Evolutionary conservation across 2,113 vertebrate genomes (phyloP).

Genomic region (Grantiella picta): DNA sequence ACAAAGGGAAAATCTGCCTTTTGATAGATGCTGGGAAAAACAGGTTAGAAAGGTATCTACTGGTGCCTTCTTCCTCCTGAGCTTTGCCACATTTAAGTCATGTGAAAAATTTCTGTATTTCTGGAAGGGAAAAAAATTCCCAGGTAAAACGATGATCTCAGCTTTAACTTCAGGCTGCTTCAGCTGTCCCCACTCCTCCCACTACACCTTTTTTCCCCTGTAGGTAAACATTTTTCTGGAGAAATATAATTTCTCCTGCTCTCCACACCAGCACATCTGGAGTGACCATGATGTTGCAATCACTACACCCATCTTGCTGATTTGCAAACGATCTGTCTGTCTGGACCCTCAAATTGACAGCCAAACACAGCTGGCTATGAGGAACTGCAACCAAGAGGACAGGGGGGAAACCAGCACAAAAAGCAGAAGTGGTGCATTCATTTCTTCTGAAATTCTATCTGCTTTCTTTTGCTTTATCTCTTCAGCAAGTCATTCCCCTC

Average conservation of each 20-base stretch:
- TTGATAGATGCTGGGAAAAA: not conserved
- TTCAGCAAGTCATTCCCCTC: not conserved
- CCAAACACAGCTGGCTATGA: not conserved
- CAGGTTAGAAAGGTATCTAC: not conserved
- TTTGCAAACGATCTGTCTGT: not conserved
- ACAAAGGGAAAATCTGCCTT: not conserved
- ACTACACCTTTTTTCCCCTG: not conserved
- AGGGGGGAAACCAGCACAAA: not conserved
- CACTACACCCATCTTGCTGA: fast-evolving
- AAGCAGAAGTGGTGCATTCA: not conserved
- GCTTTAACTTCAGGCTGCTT: not conserved
- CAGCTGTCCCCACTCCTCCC: not conserved
- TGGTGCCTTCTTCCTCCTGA: not conserved
- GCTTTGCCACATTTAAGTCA: not conserved
- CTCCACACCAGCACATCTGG: not conserved
- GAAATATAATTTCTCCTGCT: not conserved
- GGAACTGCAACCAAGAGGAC: not conserved
- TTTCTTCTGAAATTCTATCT: not conserved
- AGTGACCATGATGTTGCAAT: not conserved
- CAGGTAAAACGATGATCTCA: not conserved
- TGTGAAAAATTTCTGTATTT: not conserved
- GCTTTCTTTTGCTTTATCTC: not conserved
- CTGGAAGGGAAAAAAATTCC: not conserved
- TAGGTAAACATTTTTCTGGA: not conserved
- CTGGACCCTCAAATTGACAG: not conserved